These are phyloP conservation scores for Cylloceria caligata DNA, from an alignment of 2,888 invertebrate species.

Conservation along the genomic window DNA sequence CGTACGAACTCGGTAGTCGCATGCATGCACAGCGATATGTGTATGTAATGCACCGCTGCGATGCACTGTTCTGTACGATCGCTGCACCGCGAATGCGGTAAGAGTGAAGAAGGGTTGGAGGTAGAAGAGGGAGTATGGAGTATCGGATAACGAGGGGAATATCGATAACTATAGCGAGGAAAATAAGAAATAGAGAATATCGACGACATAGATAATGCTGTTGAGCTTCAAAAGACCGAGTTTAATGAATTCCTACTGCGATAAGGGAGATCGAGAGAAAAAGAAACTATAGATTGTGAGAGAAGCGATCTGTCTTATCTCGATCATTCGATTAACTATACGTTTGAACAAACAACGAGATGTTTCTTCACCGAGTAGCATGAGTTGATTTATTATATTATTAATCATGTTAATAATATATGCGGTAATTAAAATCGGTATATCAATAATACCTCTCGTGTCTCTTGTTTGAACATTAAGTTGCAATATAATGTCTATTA, in stretches of 20 bases:
- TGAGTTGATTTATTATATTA: not conserved
- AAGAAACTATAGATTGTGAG: constrained; percentile 4
- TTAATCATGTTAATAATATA: not conserved
- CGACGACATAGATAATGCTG: constrained; percentile 28
- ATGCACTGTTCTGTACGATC: constrained; percentile 32
- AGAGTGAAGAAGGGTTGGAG: not conserved
- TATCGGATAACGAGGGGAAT: constrained; percentile 39
- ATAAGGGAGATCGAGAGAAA: constrained; percentile 12
- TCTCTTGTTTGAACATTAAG: not conserved
- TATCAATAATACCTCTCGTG: not conserved
- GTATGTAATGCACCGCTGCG: constrained; percentile 10
- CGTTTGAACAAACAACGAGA: not conserved
- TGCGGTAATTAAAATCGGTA: not conserved
- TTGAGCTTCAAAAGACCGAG: constrained; percentile 11
- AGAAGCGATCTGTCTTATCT: constrained; percentile 1
- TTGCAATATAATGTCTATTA: too few relatives aligned
- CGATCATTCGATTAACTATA: constrained; percentile 29
- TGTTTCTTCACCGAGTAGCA: not conserved
- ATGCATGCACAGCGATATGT: not conserved
- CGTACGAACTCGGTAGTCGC: not conserved
- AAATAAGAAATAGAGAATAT: constrained; percentile 29
- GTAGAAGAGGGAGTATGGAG: constrained; percentile 5
- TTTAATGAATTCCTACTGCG: constrained; percentile 39
- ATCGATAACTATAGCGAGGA: constrained; percentile 52
- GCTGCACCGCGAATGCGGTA: constrained; percentile 30